These are phyloP conservation scores for Thamnophis sirtalis DNA, from an alignment of 2,113 vertebrate species.

Conservation along the genomic window DNA sequence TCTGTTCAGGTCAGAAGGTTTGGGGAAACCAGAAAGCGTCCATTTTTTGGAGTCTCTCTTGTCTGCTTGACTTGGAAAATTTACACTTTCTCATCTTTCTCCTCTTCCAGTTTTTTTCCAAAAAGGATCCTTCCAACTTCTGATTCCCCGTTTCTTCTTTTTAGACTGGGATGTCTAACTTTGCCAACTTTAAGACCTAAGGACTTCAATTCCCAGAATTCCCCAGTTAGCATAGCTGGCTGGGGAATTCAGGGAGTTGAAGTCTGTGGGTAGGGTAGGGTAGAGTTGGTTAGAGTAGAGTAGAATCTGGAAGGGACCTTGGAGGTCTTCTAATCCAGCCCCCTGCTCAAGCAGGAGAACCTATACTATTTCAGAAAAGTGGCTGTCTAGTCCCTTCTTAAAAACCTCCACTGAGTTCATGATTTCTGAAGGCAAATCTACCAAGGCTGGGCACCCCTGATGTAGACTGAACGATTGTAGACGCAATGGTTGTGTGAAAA, in stretches of 20 bases:
- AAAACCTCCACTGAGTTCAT: too few relatives aligned
- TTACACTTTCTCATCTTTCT: background rate
- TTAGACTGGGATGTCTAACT: background rate
- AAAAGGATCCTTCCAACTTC: accelerated
- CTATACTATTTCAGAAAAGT: too few relatives aligned
- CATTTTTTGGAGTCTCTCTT: constrained; percentile 29
- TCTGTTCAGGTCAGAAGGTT: constrained; percentile 54
- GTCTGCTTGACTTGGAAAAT: constrained; percentile 10
- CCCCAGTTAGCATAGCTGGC: background rate
- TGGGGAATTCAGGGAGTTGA: background rate
- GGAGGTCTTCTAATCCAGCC: too few relatives aligned
- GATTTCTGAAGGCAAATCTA: too few relatives aligned
- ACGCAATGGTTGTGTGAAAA: too few relatives aligned
- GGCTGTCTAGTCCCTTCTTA: too few relatives aligned
- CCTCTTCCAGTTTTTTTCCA: background rate
- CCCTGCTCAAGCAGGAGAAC: too few relatives aligned
- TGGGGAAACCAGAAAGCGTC: background rate
- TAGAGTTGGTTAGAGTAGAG: too few relatives aligned
- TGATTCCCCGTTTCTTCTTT: background rate
- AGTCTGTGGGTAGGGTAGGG: background rate
- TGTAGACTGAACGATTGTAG: too few relatives aligned
- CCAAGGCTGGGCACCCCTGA: too few relatives aligned
- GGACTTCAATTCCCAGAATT: background rate
- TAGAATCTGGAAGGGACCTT: too few relatives aligned
- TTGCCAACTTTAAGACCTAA: background rate